Percentiles rank a stretch among this genome's conserved stretches.
Evolutionary conservation across 2,113 vertebrate species (phyloP).

Genomic region (Pyxicephalus adspersus): DNA sequence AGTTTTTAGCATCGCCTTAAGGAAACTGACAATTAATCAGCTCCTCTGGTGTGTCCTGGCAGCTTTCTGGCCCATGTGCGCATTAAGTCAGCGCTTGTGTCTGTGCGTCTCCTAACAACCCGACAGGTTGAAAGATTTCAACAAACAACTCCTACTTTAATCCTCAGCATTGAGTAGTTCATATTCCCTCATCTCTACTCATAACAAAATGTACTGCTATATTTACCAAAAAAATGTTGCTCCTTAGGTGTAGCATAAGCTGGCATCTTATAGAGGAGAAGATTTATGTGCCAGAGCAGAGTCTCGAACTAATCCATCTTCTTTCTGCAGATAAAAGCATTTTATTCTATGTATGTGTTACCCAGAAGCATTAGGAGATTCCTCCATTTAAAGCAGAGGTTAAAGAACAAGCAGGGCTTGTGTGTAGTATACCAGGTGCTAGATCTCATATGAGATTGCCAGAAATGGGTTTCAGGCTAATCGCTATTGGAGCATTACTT

Average conservation of each 20-base stretch:
- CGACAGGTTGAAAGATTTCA: conserved; percentile 54
- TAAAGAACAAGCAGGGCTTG: neutral
- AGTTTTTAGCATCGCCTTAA: conserved; percentile 65
- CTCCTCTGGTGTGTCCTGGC: conserved; percentile 55
- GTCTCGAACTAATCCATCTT: conserved; percentile 21
- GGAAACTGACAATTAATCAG: conserved; percentile 69
- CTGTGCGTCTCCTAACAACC: conserved; percentile 46
- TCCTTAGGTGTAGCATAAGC: neutral
- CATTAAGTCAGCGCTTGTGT: conserved; percentile 58
- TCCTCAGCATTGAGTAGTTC: conserved; percentile 56
- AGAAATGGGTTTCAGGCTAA: neutral
- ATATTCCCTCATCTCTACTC: conserved; percentile 44
- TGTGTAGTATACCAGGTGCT: neutral
- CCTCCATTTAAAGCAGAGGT: conserved; percentile 1
- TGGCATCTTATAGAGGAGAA: neutral
- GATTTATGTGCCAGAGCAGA: neutral
- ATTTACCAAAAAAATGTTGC: neutral
- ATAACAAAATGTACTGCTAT: neutral
- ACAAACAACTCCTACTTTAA: conserved; percentile 57
- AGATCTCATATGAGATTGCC: neutral
- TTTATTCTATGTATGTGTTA: neutral
- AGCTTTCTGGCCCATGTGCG: conserved; percentile 60
- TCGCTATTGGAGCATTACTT: neutral
- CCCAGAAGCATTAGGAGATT: neutral
- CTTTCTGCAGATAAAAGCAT: neutral